Evolutionary conservation across 2,113 vertebrate species (phyloP).

Genomic region (Bettongia penicillata): DNA sequence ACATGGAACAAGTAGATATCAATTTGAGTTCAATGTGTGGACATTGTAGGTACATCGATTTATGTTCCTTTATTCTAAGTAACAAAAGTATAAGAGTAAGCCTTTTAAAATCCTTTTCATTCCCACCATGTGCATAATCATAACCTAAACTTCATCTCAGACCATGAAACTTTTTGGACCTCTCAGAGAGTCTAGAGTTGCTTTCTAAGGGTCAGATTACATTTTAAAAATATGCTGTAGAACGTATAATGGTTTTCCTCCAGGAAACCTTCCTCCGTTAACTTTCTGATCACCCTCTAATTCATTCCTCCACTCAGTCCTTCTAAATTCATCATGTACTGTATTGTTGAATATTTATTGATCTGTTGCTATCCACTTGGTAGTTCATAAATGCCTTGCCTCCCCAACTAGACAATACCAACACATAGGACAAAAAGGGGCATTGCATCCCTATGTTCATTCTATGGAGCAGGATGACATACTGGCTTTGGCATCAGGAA

Average conservation of each 20-base stretch:
- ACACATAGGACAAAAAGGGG: background rate
- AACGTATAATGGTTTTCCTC: background rate
- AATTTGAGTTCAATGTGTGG: background rate
- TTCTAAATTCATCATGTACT: slow-evolving; percentile 5
- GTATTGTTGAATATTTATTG: background rate
- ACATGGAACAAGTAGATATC: background rate
- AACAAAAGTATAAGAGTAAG: background rate
- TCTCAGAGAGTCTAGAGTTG: background rate
- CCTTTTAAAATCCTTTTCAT: background rate
- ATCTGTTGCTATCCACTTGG: background rate
- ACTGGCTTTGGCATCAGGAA: background rate
- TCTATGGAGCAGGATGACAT: background rate
- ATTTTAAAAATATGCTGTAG: background rate
- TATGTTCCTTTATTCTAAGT: background rate
- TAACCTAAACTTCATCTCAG: background rate
- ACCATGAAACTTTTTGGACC: background rate
- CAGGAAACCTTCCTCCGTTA: background rate
- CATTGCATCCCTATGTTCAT: background rate
- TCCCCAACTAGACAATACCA: background rate
- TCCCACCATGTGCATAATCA: background rate
- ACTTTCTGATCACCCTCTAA: background rate
- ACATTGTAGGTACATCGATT: background rate
- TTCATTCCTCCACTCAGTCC: background rate
- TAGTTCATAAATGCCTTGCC: background rate
- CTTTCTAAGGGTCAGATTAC: background rate